Evolutionary conservation across 2,888 invertebrate genomes (phyloP), one percentile per base, ranked within the genome.

Genomic region (Mythimna lalbum): DNA sequence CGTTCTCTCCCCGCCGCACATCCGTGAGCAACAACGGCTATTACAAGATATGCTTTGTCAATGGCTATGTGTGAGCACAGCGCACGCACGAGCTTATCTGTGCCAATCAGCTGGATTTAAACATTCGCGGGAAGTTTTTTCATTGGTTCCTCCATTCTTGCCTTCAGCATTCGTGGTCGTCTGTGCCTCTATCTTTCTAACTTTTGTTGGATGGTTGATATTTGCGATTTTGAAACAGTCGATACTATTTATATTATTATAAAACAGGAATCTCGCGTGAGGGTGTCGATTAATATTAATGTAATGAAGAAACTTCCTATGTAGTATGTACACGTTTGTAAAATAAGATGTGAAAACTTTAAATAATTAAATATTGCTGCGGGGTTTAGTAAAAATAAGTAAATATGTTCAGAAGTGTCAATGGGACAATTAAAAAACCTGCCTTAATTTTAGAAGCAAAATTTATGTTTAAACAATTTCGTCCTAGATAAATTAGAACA

Each of bases 21-120:
- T 96, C 96, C 91, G 97, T 97, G 95, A 96, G 95, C 95, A 95
- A 92, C 93, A 92, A 94, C 91, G 95, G 95, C 90, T 96, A 96
- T 95, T 96, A 96, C 95, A 96, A 96, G 94, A 96, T 96, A 87
- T 96, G 96, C 96, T 96, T 96, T 96, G 96, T 96, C 92, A 96
- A 96, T 95, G 96, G 95, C 95, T 95, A 94, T 93, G 93, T 95
- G 89, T 96, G 92, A 95, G 88, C 90, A 88, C 88, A 81, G 86
- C 84, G 88, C 88, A 89, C 88, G 78, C 88, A 86, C 89, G 87
- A 81, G 90, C 90, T 90, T 91, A 80, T 87, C 86, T 88, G 89
- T 90, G 90, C 91, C 92, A 90, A 91, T 83, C 89, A 84, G 91
- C 92, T 92, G 91, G 92, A 93, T 93, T 93, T 93, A 93, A 93